Base-by-base conservation (phyloP, 2,113 vertebrate species). In the Saguinus midas region DNA sequence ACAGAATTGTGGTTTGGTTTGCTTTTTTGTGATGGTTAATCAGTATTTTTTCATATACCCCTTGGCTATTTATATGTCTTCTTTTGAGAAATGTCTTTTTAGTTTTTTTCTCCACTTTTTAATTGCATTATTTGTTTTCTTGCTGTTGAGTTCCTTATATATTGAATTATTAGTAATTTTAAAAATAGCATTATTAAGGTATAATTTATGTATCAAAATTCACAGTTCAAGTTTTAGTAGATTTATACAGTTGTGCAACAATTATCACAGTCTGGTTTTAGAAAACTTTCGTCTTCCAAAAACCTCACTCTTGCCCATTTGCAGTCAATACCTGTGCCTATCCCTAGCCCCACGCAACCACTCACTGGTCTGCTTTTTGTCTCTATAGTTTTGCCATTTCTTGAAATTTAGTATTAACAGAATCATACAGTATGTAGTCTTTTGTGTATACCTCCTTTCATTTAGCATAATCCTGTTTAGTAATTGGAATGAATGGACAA, bases 301-400 rank as follows among this genome's bases (percentile, higher is more conserved):
- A 90, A 87, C 1, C 16, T 78, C 14, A 17, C 6, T 89, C 7
- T 87, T 95, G 57, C 70, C 48, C 1, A 6, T 43, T 90, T 92
- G 29, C 37, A 40, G 23, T 70, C 37, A 72, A 1, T 75, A 25
- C 8, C 8, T 94, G 25, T 55, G 87, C 82, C 29, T 87, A 7
- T 21, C 21, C 64, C 21, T 21, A 78, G 35, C 25, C 52, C 25
- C 2, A 76, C 55, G 6, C 43, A 91, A 70, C 40, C 43, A 55
- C 25, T 89, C 43, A 55, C 32, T 89, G n/a, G 40, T 90, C 32
- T 91, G 27, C 18, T 81, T 89, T 87, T 91, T 91, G 43, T 85
- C 27, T 96, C 13, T 90, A 6, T 93, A 70, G 88, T 96, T 94
- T 96, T 95, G 78, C 27, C 11, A n/a, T 89, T 95, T 97, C 45